Conservation (phyloP, 2,888 invertebrate species). For the Ceratothoa steindachneri region DNA sequence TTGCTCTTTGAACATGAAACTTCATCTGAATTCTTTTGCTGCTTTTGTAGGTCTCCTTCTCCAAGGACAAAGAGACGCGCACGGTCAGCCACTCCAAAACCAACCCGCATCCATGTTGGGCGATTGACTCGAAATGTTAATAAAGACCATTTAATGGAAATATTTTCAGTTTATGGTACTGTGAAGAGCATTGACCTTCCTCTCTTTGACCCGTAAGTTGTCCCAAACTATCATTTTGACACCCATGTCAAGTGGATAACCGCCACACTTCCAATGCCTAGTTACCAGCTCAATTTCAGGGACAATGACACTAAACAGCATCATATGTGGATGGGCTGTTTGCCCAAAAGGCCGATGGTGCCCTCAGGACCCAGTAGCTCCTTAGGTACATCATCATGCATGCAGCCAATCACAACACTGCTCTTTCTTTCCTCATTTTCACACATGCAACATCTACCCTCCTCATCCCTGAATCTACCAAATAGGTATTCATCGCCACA, state of each 20-base stretch:
- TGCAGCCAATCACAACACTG: too few relatives aligned
- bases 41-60: slow-evolving; percentile 57
- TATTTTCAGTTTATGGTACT: slow-evolving; percentile 80
- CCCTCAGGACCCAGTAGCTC: too few relatives aligned
- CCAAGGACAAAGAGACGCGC: slow-evolving; percentile 58
- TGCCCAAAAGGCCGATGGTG: too few relatives aligned
- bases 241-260: not conserved
- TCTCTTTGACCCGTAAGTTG: slow-evolving; percentile 59
- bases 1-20: too few relatives aligned
- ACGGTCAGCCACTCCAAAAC: slow-evolving; percentile 82
- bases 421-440: too few relatives aligned
- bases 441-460: too few relatives aligned
- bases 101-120: slow-evolving; percentile 90
- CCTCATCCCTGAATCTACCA: too few relatives aligned
- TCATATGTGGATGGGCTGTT: too few relatives aligned
- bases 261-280: not conserved
- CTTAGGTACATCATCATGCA: too few relatives aligned
- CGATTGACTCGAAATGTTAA: slow-evolving; percentile 87
- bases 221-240: too few relatives aligned
- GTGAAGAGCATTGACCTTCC: slow-evolving; percentile 88
- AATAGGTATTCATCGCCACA: too few relatives aligned
- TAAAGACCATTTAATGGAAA: slow-evolving; percentile 79
- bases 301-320: not conserved
- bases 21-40: too few relatives aligned
- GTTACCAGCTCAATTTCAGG: not conserved